Conservation (phyloP, 1,140 invertebrate species). For the Hesperophylax magnus region DNA sequence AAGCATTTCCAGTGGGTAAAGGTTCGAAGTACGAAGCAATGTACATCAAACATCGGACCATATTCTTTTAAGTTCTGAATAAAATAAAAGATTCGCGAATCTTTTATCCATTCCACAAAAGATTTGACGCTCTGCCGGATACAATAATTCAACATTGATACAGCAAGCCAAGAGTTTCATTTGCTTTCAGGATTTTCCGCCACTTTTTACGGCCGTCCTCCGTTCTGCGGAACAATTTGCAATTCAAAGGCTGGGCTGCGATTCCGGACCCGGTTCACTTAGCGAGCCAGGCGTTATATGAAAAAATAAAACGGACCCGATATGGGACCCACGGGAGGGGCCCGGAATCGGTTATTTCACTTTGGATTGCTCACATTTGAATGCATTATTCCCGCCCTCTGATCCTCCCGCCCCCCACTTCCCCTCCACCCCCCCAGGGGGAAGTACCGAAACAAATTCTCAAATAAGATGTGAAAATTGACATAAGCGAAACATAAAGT, state of each 20-base stretch:
- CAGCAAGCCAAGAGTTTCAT: conserved; percentile 36
- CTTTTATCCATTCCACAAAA: conserved; percentile 14
- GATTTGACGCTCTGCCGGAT: background rate
- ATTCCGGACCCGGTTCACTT: conserved; percentile 36
- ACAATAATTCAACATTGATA: conserved; percentile 40
- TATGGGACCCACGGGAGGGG: conserved; percentile 49
- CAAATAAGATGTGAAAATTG: conserved; percentile 20
- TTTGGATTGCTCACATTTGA: conserved; percentile 58
- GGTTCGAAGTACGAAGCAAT: too few relatives aligned
- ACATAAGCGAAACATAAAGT: background rate
- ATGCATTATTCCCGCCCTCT: conserved; percentile 51
- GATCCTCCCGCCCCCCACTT: background rate
- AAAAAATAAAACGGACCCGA: conserved; percentile 55
- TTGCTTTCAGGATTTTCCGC: conserved; percentile 8
- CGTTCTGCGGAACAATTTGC: conserved; percentile 48
- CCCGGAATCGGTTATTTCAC: conserved; percentile 57
- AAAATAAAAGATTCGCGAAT: conserved; percentile 9
- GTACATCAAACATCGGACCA: too few relatives aligned
- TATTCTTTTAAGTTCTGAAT: too few relatives aligned
- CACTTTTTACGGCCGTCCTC: conserved; percentile 25
- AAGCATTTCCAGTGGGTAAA: too few relatives aligned
- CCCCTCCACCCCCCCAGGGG: background rate
- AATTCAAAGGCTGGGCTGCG: conserved; percentile 53
- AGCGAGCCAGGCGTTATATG: conserved; percentile 36
- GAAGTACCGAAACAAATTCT: background rate